These are phyloP conservation scores for Pelmatolapia mariae DNA, from an alignment of 2,113 vertebrate species.

Conservation along the genomic window DNA sequence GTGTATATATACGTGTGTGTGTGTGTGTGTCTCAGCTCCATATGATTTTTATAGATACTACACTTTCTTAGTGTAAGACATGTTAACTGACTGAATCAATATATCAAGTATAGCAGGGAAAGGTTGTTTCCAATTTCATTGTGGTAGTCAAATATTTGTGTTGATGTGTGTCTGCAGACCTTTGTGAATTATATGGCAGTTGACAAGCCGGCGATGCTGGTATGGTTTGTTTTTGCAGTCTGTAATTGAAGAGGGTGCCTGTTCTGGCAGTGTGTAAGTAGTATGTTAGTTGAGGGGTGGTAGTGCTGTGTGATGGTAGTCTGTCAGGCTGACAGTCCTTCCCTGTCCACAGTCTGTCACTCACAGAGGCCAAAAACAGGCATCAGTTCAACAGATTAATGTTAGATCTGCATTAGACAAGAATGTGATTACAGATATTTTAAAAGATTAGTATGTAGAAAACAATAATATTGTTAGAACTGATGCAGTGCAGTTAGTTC, in stretches of 20 bases:
- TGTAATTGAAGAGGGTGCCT: constrained; percentile 38
- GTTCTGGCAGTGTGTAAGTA: constrained; percentile 12
- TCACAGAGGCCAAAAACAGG: constrained; percentile 14
- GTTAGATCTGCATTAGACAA: not conserved
- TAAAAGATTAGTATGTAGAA: not conserved
- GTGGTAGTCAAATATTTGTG: not conserved
- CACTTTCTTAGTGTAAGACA: not conserved
- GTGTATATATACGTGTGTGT: not conserved
- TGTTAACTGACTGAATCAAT: not conserved
- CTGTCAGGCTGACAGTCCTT: constrained; percentile 50
- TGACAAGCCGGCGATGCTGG: constrained; percentile 25
- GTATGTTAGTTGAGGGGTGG: not conserved
- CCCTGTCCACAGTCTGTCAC: constrained; percentile 50
- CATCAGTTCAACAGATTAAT: not conserved
- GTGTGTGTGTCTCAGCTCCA: not conserved
- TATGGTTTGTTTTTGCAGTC: constrained; percentile 23
- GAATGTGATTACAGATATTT: not conserved
- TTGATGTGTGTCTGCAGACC: not conserved
- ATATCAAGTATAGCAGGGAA: not conserved
- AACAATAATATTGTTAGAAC: not conserved
- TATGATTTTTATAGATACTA: not conserved
- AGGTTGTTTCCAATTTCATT: not conserved
- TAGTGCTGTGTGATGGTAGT: constrained; percentile 8
- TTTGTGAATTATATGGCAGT: constrained; percentile 7
- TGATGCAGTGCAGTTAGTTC: not conserved